Percentiles rank a stretch among this genome's conserved stretches.
phyloP scores from a whole-genome alignment of 2,113 vertebrate species.

The Felis catus region DNA sequence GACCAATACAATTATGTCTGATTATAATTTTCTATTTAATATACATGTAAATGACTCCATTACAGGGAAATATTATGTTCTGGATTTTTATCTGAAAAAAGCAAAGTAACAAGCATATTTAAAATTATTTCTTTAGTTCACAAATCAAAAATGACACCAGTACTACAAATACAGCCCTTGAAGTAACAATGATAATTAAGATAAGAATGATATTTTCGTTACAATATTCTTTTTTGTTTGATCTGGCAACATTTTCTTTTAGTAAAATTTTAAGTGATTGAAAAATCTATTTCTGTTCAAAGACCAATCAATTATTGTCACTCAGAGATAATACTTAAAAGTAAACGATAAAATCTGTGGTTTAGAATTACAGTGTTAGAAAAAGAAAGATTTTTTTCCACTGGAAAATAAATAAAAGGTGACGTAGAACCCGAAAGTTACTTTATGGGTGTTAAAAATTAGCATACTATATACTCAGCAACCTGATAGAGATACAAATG shows the following conservation, averaged over 20 bases:
- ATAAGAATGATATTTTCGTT: slow-evolving; percentile 43
- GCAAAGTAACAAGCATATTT: not conserved
- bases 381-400: not conserved
- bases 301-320: not conserved
- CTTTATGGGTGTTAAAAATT: not conserved
- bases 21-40: slow-evolving; percentile 1
- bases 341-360: not conserved
- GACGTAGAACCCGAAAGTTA: not conserved
- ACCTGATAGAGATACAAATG: not conserved
- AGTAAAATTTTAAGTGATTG: slow-evolving; percentile 23
- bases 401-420: not conserved
- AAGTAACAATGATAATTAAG: slow-evolving; percentile 41
- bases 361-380: not conserved
- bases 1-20: not conserved
- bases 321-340: slow-evolving; percentile 3
- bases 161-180: not conserved
- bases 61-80: not conserved
- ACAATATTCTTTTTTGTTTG: not conserved
- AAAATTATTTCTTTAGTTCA: slow-evolving; percentile 7
- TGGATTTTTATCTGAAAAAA: not conserved
- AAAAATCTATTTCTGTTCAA: slow-evolving; percentile 30
- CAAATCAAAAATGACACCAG: not conserved
- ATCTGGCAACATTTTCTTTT: not conserved
- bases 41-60: not conserved
- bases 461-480: not conserved